Evolutionary conservation across 2,113 vertebrate genomes (phyloP).

Genomic region (Tragelaphus imberbis): DNA sequence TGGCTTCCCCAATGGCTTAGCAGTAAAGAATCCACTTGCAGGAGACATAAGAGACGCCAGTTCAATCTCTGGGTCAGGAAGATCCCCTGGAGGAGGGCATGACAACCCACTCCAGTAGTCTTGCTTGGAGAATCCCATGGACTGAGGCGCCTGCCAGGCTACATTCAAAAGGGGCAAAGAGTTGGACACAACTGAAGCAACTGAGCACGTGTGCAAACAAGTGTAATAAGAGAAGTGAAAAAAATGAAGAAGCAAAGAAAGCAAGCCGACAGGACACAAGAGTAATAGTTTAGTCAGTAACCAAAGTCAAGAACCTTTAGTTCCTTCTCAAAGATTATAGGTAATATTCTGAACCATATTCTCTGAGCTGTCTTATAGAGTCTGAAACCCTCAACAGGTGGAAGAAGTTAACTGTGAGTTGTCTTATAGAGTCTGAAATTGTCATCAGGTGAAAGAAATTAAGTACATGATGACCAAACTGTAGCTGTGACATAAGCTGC

Average conservation of each 20-base stretch:
- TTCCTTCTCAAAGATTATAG: not conserved
- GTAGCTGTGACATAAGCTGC: not conserved
- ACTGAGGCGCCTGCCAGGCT: not conserved
- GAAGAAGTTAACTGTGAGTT: not conserved
- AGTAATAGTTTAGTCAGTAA: not conserved
- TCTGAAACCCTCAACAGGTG: not conserved
- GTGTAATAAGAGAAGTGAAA: not conserved
- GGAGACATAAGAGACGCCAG: not conserved
- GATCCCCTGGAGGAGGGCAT: not conserved
- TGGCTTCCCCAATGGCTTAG: not conserved
- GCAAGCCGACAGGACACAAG: not conserved
- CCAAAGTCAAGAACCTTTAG: not conserved
- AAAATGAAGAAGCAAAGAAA: not conserved
- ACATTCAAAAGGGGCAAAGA: not conserved
- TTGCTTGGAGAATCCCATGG: not conserved
- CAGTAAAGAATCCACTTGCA: not conserved
- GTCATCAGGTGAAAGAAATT: not conserved
- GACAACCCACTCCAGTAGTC: not conserved
- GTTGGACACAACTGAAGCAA: not conserved
- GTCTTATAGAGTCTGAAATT: not conserved
- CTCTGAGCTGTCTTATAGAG: not conserved
- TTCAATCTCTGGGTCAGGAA: not conserved
- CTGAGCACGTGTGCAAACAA: accelerated
- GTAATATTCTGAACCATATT: not conserved
- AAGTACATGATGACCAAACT: not conserved